Percentiles rank a stretch among this genome's conserved stretches.
Evolutionary conservation across 30 jellyfish, hydroid and myxozoan genomes (phyloP).

Genomic region (Haliclystus octoradiatus): DNA sequence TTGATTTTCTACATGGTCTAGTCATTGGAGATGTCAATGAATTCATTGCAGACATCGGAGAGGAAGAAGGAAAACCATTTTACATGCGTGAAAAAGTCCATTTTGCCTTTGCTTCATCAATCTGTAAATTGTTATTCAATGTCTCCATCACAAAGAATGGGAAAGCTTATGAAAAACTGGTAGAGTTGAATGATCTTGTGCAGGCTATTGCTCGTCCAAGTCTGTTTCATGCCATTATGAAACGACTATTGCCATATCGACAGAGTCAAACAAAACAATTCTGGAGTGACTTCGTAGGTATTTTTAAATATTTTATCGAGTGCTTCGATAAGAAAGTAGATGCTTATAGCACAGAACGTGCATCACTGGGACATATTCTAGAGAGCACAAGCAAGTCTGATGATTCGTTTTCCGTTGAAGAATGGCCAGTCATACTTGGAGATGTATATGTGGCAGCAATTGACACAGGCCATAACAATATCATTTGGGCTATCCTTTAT

Average conservation of each 20-base stretch:
- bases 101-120: not conserved
- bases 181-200: not conserved
- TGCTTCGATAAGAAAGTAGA: not conserved
- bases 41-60: not conserved
- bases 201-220: not conserved
- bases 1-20: not conserved
- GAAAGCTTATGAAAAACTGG: not conserved
- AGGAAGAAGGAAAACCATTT: not conserved
- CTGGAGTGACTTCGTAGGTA: not conserved
- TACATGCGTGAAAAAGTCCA: not conserved
- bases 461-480: not conserved
- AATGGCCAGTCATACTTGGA: not conserved
- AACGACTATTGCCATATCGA: not conserved
- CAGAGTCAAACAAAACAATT: not conserved
- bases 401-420: not conserved
- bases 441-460: not conserved
- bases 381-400: not conserved
- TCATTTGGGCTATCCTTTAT: not conserved
- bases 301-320: too few species aligned
- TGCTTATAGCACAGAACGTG: not conserved
- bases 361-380: not conserved
- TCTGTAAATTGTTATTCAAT: not conserved
- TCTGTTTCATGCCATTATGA: not conserved
- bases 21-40: not conserved
- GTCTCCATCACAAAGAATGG: not conserved